Evolutionary conservation across 2,113 vertebrate genomes (phyloP).

Genomic region (Jaculus jaculus): DNA sequence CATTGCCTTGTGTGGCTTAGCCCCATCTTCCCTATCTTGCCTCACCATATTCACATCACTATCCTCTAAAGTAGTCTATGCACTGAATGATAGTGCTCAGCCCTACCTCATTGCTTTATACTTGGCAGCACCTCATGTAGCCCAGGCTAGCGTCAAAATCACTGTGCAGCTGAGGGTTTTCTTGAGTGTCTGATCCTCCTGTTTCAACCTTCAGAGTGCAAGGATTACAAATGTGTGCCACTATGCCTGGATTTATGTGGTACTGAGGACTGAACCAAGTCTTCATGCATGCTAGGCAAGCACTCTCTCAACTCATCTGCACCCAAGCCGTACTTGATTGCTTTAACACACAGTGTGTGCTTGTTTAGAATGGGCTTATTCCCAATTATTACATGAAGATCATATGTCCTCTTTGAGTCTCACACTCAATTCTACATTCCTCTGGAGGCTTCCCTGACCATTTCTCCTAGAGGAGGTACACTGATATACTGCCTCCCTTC

Average conservation of each 20-base stretch:
- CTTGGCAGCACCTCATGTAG: too few relatives aligned
- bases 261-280: too few relatives aligned
- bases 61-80: accelerated
- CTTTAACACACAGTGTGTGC: not conserved
- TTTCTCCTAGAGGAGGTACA: not conserved
- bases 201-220: too few relatives aligned
- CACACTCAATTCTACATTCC: not conserved
- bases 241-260: too few relatives aligned
- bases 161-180: too few relatives aligned
- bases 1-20: not conserved
- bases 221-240: too few relatives aligned
- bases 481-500: accelerated
- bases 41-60: not conserved
- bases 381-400: not conserved
- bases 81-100: not conserved
- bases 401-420: not conserved
- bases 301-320: too few relatives aligned
- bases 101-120: not conserved
- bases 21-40: not conserved
- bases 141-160: too few relatives aligned
- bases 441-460: not conserved
- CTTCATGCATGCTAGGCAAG: too few relatives aligned
- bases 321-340: too few relatives aligned
- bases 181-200: too few relatives aligned
- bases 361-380: not conserved